Evolutionary conservation across 2,797 vertebrate species (phyloP).

Genomic region (Lacerta agilis): DNA sequence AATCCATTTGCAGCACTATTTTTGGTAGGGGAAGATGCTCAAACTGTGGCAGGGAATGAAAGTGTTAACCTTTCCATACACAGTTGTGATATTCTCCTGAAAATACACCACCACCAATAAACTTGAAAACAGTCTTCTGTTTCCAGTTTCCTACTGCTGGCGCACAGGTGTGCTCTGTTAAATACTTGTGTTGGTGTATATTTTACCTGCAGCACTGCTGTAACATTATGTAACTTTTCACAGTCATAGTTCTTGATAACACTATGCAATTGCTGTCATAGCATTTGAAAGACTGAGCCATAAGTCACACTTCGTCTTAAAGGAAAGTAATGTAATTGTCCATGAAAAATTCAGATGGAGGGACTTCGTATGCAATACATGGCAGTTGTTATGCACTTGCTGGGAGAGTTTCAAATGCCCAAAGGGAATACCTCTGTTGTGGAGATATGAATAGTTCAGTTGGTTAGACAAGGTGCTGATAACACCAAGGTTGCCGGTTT

Average conservation of each 20-base stretch:
- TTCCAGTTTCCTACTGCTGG: too few relatives aligned
- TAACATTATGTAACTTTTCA: neutral
- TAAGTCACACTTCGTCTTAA: neutral
- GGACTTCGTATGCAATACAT: neutral
- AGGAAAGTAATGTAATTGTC: too few relatives aligned
- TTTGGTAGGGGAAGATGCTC: too few relatives aligned
- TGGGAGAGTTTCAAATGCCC: too few relatives aligned
- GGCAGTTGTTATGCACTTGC: neutral
- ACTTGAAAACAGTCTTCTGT: too few relatives aligned
- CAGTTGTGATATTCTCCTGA: too few relatives aligned
- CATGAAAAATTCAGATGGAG: neutral
- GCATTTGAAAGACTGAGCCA: neutral
- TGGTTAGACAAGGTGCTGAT: too few relatives aligned
- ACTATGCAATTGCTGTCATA: neutral
- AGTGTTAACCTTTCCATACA: too few relatives aligned
- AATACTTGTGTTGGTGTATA: neutral
- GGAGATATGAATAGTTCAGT: neutral
- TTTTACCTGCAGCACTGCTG: neutral
- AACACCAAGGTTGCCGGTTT: too few relatives aligned
- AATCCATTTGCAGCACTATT: too few relatives aligned
- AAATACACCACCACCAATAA: too few relatives aligned
- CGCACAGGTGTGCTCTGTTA: neutral
- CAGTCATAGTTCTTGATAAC: neutral
- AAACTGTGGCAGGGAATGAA: too few relatives aligned
- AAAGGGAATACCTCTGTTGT: neutral